phyloP scores from a whole-genome alignment of 2,113 vertebrate species.

The Podilymbus podiceps region DNA sequence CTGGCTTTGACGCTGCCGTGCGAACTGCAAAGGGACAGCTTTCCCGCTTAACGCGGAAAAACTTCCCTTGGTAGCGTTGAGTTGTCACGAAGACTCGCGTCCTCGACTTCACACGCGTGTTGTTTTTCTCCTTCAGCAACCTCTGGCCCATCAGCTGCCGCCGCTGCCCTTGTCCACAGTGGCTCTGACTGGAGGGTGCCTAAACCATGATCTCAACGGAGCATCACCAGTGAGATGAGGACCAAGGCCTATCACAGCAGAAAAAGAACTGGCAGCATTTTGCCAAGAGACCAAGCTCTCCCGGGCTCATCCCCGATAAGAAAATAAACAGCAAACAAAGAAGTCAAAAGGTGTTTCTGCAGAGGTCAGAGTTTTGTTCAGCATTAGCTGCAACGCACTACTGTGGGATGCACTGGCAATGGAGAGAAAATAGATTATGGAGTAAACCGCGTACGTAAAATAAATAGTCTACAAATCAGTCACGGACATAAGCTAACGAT shows the following conservation, averaged over 20 bases:
- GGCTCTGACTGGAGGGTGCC: neutral
- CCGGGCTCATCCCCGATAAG: neutral
- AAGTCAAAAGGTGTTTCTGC: neutral
- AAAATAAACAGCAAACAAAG: neutral
- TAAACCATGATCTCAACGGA: neutral
- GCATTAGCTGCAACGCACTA: neutral
- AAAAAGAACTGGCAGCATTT: neutral
- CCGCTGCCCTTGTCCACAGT: neutral
- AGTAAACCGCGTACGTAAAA: neutral
- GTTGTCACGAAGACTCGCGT: no score
- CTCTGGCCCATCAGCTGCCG: fast-evolving
- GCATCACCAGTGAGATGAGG: neutral
- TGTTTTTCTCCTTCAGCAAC: neutral
- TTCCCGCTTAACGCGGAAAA: neutral
- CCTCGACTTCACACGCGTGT: neutral
- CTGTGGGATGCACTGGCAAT: neutral
- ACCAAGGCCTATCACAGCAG: neutral
- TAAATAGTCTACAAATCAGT: neutral
- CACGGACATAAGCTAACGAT: neutral
- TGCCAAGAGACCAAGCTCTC: neutral
- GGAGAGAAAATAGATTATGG: neutral
- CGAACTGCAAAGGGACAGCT: neutral
- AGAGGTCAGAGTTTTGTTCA: neutral
- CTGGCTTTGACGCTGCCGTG: neutral
- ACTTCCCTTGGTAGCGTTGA: no score